These are phyloP conservation scores for Nebria brevicollis DNA, from an alignment of 2,888 invertebrate species.

Conservation along the genomic window DNA sequence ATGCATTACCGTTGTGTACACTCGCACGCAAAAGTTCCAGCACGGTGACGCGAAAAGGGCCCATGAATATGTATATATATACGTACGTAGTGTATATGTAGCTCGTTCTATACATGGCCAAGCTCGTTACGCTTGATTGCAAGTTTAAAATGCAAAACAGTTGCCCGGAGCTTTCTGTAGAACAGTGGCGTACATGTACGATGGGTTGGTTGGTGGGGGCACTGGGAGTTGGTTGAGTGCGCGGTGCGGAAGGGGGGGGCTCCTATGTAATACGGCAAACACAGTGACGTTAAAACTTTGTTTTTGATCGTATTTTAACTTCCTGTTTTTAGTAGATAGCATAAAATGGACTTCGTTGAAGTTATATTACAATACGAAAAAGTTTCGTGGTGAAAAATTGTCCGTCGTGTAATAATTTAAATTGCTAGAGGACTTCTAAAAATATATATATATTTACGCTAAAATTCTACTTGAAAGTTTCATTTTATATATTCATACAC, in stretches of 20 bases:
- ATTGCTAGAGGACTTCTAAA: too few relatives aligned
- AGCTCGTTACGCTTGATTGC: constrained; percentile 61
- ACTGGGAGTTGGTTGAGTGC: too few relatives aligned
- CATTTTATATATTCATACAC: too few relatives aligned
- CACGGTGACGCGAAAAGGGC: constrained; percentile 25
- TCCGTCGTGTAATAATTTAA: too few relatives aligned
- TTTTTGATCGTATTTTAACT: constrained; percentile 28
- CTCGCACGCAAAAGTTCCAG: background rate
- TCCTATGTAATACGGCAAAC: background rate
- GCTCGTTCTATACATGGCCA: background rate
- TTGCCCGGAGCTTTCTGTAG: constrained; percentile 47
- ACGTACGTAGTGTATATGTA: background rate
- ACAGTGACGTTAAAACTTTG: constrained; percentile 26
- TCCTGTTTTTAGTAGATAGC: constrained; percentile 12
- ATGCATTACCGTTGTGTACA: background rate
- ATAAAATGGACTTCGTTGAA: background rate
- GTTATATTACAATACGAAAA: background rate
- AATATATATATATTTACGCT: too few relatives aligned
- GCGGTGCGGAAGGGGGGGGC: too few relatives aligned
- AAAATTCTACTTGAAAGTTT: too few relatives aligned
- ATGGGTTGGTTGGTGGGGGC: background rate
- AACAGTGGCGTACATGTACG: background rate
- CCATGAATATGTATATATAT: constrained; percentile 60
- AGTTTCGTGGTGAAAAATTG: background rate
- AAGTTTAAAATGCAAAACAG: constrained; percentile 63